Evolutionary conservation across 2,113 vertebrate species (phyloP), one percentile per base, ranked within the genome.

Genomic region (Scartelaos histophorus): DNA sequence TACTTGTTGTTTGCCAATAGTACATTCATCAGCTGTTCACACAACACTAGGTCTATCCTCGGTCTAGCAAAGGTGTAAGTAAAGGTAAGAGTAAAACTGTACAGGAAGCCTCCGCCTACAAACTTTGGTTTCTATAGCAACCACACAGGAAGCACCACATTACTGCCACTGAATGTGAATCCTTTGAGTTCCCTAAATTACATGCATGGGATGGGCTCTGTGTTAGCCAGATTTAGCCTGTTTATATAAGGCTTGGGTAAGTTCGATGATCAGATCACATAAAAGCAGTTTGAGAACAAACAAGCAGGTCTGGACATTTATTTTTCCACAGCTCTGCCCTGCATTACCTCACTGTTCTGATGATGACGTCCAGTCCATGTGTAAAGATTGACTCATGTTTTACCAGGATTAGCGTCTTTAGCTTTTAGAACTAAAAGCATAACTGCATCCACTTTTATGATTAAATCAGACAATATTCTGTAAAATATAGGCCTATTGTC

Each of bases 391-490:
- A 58, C 56, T 58, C 56, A 58, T 58, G 56, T 25, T 58, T 24
- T 25, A 58, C 22, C 5, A 58, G 56, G 22, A 58, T 24, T 22
- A 15, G 21, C 21, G 9, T 57, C 12, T 57, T 57, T n/a, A 22
- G 53, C 15, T 22, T 22, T 21, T 10, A 57, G 21, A 21, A 17
- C 19, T 7, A 10, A 54, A n/a, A 1, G n/a, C 3, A n/a, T 56
- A 22, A 58, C 56, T 58, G 22, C 13, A 24, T 64, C 25, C 89
- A 99, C 96, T 85, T 99, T 99, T 5, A 53, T 53, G 19, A 1
- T 7, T n/a, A 53, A 19, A 53, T n/a, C 1, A 5, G 5, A 53
- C 51, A 53, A 7, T 49, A 53, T 53, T 53, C 7, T 53, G 17
- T n/a, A 53, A n/a, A 53, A 53, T n/a, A n/a, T n/a, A 43, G 38